Evolutionary conservation across 2,113 vertebrate genomes (phyloP), one percentile per base, ranked within the genome.

Genomic region (Gallinago jamesoni): DNA sequence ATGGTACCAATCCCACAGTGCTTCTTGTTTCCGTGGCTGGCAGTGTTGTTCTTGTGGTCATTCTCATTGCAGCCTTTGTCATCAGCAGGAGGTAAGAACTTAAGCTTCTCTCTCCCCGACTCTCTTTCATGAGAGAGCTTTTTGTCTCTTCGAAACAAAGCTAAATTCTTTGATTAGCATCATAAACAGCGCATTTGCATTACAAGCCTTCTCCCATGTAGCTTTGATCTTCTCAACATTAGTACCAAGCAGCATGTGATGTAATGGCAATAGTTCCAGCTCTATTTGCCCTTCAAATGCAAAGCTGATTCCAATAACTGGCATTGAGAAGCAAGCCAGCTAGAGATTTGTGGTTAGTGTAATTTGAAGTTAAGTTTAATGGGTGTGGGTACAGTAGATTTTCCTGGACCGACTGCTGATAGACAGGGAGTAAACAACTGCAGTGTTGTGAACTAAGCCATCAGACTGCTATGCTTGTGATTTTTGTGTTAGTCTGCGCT

Each of bases 11-110:
- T 97, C 99, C 99, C 89, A 99, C 99, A 0, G 99, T 99, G 77
- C 97, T 99, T 12, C 98, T 99, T 97, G 99, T 99, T 91, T 99
- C 99, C 0, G 99, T 99, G 94, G 99, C 99, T 11, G 99, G 99
- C 97, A 99, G 99, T 59, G 98, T 99, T 96, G 99, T 99, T 85
- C 98, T 99, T 9, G 98, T 99, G 97, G 98, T 99, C 98, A 99
- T 99, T 97, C 99, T 99, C 97, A 98, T 99, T 89, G 99, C 99
- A 11, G 99, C 99, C 57, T 99, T 99, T 97, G 98, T 99, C 98
- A 99, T 99, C 98, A 99, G 99, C 96, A 98, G 99, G 96, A 99
- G 99, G 99, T 99, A 98, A 98, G 98, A 96, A 67, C 82, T 92
- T 96, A 89, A 96, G 96, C 95, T 95, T 78, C 88, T 87, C 81